Base-by-base conservation (phyloP, 2,797 vertebrate genomes). In the Labeo calbasu region DNA sequence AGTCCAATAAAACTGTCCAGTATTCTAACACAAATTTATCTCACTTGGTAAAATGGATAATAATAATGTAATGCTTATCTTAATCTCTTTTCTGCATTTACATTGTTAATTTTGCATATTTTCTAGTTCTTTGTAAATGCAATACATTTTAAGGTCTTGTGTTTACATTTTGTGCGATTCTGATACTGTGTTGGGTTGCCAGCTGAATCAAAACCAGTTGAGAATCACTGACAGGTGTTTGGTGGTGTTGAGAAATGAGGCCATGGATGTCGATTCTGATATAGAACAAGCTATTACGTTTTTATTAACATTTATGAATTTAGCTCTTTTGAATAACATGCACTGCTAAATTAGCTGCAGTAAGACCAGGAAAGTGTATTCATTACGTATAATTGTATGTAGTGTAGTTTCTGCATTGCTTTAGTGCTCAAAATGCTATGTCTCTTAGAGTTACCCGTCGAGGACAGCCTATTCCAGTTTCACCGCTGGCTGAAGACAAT, bases 401-500 rank as follows among this genome's bases (percentile, higher is more conserved):
- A 17, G 19, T 25, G 23, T 75, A 55, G 15, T 65, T 28, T 57
- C 17, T 69, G 13, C 23, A 17, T 28, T 82, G 21, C 69, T 78
- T 79, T 43, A 21, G 78, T 12, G 8, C 66, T 28, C 11, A n/a
- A 23, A 15, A 50, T 4, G 17, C 12, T 84, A 13, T 79, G 59
- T 77, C 21, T 78, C 36, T 48, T 78, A 84, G 85, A 88, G 84
- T 81, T 79, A 73, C 79, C 53, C 59, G 75, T 87, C 86, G 79
- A 85, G 86, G 92, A 91, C 92, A 92, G 89, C 90, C 91, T 86
- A 86, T 93, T 93, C 91, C 87, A 89, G 89, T 91, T 92, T 88
- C 84, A 87, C 89, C 83, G 91, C 90, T 91, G 88, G 89, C 91
- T 89, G 91, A 93, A 93, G 88, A 94, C 93, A 93, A 99, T 99